Evolutionary conservation across 2,113 vertebrate genomes (phyloP).

Genomic region (Phaetusa simplex): DNA sequence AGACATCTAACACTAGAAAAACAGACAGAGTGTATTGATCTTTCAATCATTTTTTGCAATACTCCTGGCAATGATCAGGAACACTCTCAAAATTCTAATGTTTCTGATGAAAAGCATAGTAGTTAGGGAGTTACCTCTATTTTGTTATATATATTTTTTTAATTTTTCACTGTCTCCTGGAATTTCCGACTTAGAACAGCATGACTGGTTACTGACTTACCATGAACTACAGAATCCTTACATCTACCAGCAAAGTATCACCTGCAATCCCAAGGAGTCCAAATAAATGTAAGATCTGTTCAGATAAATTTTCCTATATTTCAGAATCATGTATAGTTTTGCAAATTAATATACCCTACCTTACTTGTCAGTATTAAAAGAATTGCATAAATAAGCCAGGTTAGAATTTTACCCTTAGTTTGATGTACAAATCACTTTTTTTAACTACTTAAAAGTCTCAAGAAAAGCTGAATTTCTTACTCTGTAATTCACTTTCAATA

Average conservation of each 20-base stretch:
- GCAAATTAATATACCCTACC: neutral
- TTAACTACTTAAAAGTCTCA: neutral
- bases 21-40: neutral
- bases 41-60: neutral
- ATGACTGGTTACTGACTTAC: neutral
- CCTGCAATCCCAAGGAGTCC: neutral
- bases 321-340: neutral
- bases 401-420: neutral
- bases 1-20: neutral
- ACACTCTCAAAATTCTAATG: neutral
- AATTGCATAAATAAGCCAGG: neutral
- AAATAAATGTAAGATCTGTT: neutral
- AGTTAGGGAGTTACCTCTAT: neutral
- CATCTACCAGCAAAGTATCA: neutral
- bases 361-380: neutral
- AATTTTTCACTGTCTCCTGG: accelerated
- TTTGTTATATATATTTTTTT: neutral
- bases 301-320: neutral
- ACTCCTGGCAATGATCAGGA: accelerated
- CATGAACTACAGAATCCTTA: neutral
- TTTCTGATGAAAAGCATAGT: neutral
- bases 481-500: neutral
- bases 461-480: neutral
- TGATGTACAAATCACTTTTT: neutral
- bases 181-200: neutral